Evolutionary conservation across 2,797 vertebrate genomes (phyloP), one percentile per base, ranked within the genome.

Genomic region (Naso thynnoides): DNA sequence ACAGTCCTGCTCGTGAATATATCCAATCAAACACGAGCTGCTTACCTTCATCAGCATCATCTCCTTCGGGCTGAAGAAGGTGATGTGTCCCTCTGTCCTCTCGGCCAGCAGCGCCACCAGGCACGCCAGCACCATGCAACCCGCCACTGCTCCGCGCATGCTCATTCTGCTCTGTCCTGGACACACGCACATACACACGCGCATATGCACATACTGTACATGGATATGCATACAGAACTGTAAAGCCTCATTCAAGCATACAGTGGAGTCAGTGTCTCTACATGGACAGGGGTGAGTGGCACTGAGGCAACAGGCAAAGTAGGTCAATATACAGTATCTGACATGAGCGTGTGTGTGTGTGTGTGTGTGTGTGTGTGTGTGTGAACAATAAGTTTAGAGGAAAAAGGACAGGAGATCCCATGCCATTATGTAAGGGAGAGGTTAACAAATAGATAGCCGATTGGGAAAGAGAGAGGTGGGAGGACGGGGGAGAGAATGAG

Each of bases 31-130:
- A 72, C 26, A 10, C 26, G 14, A 47, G n/a, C 45, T 2, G 41
- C 49, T 94, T 88, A 96, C 95, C 95, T 94, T 94, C 93, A 94
- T 93, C 79, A 81, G 88, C 86, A 82, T 88, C 86, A 96, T 90
- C 80, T 96, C 93, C 0, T 93, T 93, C 18, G 94, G 93, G 48
- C 94, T 96, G 80, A 95, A 95, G 82, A 97, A 95, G 56, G 95
- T 91, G 59, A 96, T 78, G 29, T 96, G 96, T 65, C 92, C 95
- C 72, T 95, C 87, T 0, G 87, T 84, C 73, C 93, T 92, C 39
- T 94, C 92, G 29, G 88, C 91, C 92, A 96, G 83, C 88, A 95
- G 56, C 8, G 83, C 76, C 45, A 93, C 73, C 47, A 89, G 10
- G 2, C 91, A 95, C 45, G 82, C 76, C 88, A 95, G 29, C 68